Conservation (phyloP, 2,888 invertebrate genomes). For the Anodontia alba region DNA sequence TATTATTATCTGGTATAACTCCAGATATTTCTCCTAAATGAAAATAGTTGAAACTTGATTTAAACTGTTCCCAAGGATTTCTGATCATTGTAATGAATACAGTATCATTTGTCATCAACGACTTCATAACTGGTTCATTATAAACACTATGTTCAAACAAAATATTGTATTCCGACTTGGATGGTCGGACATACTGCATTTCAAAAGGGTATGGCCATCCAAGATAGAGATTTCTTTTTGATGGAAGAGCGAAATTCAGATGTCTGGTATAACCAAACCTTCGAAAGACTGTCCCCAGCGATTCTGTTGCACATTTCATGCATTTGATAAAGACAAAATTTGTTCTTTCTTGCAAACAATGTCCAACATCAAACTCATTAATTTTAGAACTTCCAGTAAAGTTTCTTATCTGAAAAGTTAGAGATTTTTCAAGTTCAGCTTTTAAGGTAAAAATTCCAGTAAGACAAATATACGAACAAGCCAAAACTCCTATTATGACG, state of each 20-base stretch:
- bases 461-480: constrained; percentile 1
- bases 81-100: constrained; percentile 80
- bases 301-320: constrained; percentile 83
- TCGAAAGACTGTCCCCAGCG: constrained; percentile 78
- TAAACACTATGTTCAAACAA: constrained; percentile 82
- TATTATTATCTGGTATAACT: constrained; percentile 56
- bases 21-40: constrained; percentile 70
- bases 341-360: constrained; percentile 50
- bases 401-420: not conserved
- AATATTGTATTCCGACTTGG: constrained; percentile 75
- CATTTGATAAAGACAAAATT: constrained; percentile 83
- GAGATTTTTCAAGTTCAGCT: not conserved
- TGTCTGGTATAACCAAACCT: constrained; percentile 78
- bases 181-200: constrained; percentile 72
- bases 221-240: constrained; percentile 75
- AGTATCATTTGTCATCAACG: constrained; percentile 78
- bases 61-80: constrained; percentile 80
- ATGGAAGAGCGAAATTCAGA: constrained; percentile 80
- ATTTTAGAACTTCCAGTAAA: not conserved
- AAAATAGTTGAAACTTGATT: constrained; percentile 81
- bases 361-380: not conserved
- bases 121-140: constrained; percentile 69
- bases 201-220: constrained; percentile 82
- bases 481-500: not conserved
- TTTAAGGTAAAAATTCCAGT: constrained; percentile 4